Conservation (phyloP, 2,888 invertebrate genomes). For the Kryphioiulus occultus region DNA sequence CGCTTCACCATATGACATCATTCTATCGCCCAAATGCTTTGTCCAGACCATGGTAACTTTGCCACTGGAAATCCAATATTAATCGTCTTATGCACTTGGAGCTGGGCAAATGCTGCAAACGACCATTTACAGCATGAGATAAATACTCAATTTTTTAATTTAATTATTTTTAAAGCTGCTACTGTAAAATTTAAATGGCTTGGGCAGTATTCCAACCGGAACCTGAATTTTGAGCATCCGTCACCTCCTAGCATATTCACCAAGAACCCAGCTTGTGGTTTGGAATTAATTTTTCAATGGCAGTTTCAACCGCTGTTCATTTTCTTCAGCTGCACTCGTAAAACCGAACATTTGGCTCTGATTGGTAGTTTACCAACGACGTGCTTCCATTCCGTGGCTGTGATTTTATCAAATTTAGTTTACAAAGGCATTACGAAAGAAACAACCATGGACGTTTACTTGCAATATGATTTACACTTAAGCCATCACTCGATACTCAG, state of each 20-base stretch:
- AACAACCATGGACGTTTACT: too few relatives aligned
- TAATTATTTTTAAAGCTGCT: not conserved
- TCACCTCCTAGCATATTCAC: not conserved
- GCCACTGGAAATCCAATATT: not conserved
- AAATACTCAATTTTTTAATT: not conserved
- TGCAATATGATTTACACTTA: too few relatives aligned
- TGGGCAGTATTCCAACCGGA: constrained; percentile 20
- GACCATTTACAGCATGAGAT: not conserved
- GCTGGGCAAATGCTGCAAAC: too few relatives aligned
- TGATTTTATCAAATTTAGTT: not conserved
- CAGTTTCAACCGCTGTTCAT: not conserved
- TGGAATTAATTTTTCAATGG: not conserved
- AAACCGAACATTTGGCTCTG: not conserved
- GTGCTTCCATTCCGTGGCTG: not conserved
- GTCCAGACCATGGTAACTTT: not conserved
- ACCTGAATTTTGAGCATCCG: not conserved
- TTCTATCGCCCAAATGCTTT: not conserved
- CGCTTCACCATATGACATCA: not conserved
- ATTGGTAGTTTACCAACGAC: not conserved
- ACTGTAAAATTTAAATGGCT: not conserved
- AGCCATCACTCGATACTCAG: too few relatives aligned
- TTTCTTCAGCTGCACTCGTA: not conserved
- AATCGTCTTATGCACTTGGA: too few relatives aligned
- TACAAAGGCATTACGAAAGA: too few relatives aligned
- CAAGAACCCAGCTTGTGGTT: not conserved